Evolutionary conservation across 2,113 vertebrate species (phyloP).

Genomic region (Varanus salvator): DNA sequence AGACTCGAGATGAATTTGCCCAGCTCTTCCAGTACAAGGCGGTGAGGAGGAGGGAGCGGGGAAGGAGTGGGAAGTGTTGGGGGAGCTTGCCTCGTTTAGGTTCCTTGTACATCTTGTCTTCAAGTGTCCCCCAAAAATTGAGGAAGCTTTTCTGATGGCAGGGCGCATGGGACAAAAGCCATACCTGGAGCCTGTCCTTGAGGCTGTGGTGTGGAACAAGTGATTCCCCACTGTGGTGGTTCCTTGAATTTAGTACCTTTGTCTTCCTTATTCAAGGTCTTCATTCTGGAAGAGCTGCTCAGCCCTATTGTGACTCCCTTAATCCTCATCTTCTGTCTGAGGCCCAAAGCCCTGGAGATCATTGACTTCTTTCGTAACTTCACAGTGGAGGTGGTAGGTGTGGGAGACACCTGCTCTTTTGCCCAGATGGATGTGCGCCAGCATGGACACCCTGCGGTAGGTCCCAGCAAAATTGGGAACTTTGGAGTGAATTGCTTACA

Average conservation of each 20-base stretch:
- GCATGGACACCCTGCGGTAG: slow-evolving; percentile 95
- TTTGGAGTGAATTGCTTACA: not conserved
- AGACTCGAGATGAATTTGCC: slow-evolving; percentile 96
- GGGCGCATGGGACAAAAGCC: not conserved
- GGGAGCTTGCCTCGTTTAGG: too few relatives aligned
- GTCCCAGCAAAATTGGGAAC: slow-evolving; percentile 1
- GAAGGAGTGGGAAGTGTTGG: not conserved
- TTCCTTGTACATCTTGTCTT: not conserved
- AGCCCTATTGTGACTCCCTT: slow-evolving; percentile 97
- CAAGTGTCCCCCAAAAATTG: not conserved
- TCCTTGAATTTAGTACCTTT: not conserved
- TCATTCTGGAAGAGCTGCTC: slow-evolving; percentile 95
- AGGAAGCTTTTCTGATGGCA: not conserved
- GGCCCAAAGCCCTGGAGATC: slow-evolving; percentile 97
- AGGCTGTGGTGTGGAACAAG: not conserved
- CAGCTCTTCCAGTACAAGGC: slow-evolving; percentile 99
- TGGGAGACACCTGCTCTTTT: slow-evolving; percentile 97
- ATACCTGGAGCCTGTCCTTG: not conserved
- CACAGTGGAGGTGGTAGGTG: slow-evolving; percentile 95
- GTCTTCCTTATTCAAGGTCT: slow-evolving; percentile 78
- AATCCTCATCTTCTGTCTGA: slow-evolving; percentile 94
- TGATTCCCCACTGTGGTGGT: not conserved
- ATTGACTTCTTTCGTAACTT: slow-evolving; percentile 99
- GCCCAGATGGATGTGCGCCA: slow-evolving; percentile 99
- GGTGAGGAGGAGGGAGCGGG: slow-evolving; percentile 79